Percentiles rank a stretch among this genome's conserved stretches.
phyloP scores from a whole-genome alignment of 2,113 vertebrate genomes.

The Aptenodytes patagonicus region DNA sequence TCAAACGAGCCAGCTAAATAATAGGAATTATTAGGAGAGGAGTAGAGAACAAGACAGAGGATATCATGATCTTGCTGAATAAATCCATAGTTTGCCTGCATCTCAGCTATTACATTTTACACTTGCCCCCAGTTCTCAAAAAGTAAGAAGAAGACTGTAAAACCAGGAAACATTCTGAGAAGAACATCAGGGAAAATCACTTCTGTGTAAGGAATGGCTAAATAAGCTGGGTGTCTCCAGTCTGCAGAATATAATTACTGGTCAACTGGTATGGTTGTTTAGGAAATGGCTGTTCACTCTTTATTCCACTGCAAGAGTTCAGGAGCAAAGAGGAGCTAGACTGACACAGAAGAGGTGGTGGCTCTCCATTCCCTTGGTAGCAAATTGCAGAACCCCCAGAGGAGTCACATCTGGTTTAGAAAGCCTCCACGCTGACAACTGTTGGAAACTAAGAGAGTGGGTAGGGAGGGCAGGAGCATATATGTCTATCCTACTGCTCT shows the following conservation, averaged over 20 bases:
- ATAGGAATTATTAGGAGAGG: background rate
- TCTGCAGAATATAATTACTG: background rate
- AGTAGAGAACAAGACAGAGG: background rate
- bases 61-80: background rate
- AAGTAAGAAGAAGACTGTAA: background rate
- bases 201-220: background rate
- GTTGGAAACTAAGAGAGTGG: background rate
- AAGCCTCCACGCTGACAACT: background rate
- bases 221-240: background rate
- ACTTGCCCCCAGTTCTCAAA: background rate
- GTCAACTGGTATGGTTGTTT: background rate
- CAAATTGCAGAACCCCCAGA: background rate
- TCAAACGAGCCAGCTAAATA: background rate
- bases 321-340: background rate
- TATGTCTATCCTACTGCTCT: background rate
- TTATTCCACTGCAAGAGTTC: background rate
- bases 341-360: background rate
- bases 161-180: background rate
- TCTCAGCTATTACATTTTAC: background rate
- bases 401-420: background rate
- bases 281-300: background rate
- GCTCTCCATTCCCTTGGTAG: background rate
- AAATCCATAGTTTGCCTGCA: background rate
- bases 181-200: background rate
- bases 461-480: background rate